phyloP scores from a whole-genome alignment of 2,888 invertebrate species.

The Platycheirus albimanus region DNA sequence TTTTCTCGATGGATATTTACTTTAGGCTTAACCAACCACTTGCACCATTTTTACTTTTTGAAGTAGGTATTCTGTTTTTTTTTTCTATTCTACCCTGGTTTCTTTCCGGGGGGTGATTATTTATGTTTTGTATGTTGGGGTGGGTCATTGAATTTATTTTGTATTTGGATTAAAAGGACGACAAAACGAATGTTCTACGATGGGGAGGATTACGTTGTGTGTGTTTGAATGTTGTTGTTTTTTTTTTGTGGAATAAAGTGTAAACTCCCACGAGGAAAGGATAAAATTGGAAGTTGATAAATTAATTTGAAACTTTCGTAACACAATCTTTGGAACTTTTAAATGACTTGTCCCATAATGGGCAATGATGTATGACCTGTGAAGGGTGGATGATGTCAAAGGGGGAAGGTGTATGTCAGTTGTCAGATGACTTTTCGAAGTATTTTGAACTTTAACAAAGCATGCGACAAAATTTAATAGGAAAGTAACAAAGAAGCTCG shows the following conservation, averaged over 20 bases:
- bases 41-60: conserved; percentile 9
- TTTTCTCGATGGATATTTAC: conserved; percentile 14
- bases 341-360: background rate
- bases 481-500: too few species aligned
- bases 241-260: background rate
- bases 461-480: too few species aligned
- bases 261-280: conserved; percentile 1
- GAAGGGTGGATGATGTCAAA: background rate
- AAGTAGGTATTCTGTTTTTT: background rate
- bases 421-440: too few species aligned
- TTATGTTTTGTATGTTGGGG: conserved; percentile 17
- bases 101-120: background rate
- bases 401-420: too few species aligned
- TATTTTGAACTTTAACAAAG: too few species aligned
- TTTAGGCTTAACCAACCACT: conserved; percentile 23
- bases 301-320: conserved; percentile 46
- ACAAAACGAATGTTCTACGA: background rate
- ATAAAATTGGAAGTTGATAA: conserved; percentile 32
- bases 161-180: background rate
- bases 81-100: background rate
- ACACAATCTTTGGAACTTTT: conserved; percentile 21
- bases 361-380: background rate
- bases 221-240: background rate
- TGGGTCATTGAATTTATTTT: conserved; percentile 24
- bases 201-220: background rate